Percentiles rank a stretch among this genome's conserved stretches.
Conservation (phyloP, 2,113 vertebrate genomes). For the Leiothrix lutea region DNA sequence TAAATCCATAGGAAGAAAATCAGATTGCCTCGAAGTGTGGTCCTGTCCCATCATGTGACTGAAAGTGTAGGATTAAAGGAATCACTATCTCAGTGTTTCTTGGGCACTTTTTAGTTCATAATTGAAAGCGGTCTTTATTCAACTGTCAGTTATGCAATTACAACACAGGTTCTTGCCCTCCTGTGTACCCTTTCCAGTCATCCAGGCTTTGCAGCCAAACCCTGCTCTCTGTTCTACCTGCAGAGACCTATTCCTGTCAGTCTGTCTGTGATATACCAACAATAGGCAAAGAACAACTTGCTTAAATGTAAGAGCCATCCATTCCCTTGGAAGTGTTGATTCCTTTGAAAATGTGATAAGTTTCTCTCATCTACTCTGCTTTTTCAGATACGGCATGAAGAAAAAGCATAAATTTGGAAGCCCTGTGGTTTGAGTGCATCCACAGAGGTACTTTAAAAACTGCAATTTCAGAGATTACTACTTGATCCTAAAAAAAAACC, state of each 20-base stretch:
- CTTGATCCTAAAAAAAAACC: neutral
- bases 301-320: neutral
- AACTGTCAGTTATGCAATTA: slow-evolving; percentile 20
- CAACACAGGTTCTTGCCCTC: neutral
- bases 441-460: neutral
- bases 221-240: neutral
- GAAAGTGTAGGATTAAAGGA: slow-evolving; percentile 32
- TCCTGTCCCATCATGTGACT: slow-evolving; percentile 32
- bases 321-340: neutral
- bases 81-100: neutral
- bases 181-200: neutral
- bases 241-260: slow-evolving; percentile 29
- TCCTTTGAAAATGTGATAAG: neutral
- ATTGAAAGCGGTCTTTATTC: neutral
- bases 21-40: slow-evolving; percentile 30
- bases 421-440: neutral
- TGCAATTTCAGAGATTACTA: neutral
- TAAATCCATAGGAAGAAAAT: slow-evolving; percentile 29
- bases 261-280: neutral
- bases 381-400: neutral
- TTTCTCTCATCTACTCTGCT: neutral
- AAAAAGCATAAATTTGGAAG: neutral
- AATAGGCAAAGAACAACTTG: neutral
- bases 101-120: neutral
- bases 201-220: slow-evolving; percentile 1